A percentile compares a stretch with the other conserved stretches of the same genome.
Evolutionary conservation across 2,113 vertebrate genomes (phyloP).

Genomic region (Okapia johnstoni): DNA sequence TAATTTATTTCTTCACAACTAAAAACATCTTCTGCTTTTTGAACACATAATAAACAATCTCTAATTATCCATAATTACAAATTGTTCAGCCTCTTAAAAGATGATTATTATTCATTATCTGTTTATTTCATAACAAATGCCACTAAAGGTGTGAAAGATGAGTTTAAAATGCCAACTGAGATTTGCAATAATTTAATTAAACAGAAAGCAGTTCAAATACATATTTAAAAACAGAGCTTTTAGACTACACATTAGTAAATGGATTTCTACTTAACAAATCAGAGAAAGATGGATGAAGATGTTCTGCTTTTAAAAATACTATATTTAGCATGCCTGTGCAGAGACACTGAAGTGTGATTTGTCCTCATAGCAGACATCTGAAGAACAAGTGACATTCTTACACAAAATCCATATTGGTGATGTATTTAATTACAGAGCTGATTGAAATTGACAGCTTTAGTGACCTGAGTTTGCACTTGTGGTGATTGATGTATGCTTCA

Average conservation of each 20-base stretch:
- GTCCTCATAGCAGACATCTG: constrained; percentile 81
- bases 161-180: constrained; percentile 61
- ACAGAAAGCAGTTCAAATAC: constrained; percentile 55
- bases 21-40: constrained; percentile 72
- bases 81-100: constrained; percentile 63
- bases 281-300: constrained; percentile 80
- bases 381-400: constrained; percentile 86
- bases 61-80: constrained; percentile 74
- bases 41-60: constrained; percentile 61
- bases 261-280: constrained; percentile 76
- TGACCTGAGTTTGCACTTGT: constrained; percentile 83
- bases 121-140: constrained; percentile 62
- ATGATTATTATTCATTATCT: constrained; percentile 64
- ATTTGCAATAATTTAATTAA: constrained; percentile 59
- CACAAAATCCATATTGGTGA: constrained; percentile 88
- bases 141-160: constrained; percentile 59
- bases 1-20: constrained; percentile 72
- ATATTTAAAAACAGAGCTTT: constrained; percentile 73
- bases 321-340: constrained; percentile 78
- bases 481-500: constrained; percentile 84
- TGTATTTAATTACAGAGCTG: constrained; percentile 89
- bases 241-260: constrained; percentile 68
- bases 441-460: constrained; percentile 87
- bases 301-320: constrained; percentile 78
- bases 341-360: constrained; percentile 79